A percentile compares a stretch with the other conserved stretches of the same genome.
Evolutionary conservation across 2,113 vertebrate species (phyloP).

Genomic region (Oplegnathus fasciatus): DNA sequence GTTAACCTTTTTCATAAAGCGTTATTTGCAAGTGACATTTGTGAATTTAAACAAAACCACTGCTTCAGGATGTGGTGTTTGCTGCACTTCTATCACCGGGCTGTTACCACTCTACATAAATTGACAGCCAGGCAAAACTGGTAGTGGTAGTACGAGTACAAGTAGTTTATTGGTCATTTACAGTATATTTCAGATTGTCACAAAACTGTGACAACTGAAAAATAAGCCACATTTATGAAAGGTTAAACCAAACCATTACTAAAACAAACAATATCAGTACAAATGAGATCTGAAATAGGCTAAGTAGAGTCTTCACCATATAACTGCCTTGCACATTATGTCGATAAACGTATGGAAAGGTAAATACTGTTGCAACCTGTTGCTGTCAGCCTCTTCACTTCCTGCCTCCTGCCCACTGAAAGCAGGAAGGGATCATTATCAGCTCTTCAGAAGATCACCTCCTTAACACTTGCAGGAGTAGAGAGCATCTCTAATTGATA

Average conservation of each 20-base stretch:
- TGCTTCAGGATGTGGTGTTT: background rate
- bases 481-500: conserved; percentile 69
- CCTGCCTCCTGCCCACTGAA: background rate
- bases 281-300: background rate
- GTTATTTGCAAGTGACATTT: background rate
- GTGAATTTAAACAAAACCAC: background rate
- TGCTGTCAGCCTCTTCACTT: background rate
- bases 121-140: background rate
- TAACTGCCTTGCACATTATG: background rate
- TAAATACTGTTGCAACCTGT: background rate
- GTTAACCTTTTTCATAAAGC: background rate
- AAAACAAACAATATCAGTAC: background rate
- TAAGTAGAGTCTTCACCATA: background rate
- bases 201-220: background rate
- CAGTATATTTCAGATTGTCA: background rate
- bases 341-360: background rate
- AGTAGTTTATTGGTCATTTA: background rate
- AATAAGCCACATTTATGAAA: background rate
- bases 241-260: background rate
- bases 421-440: conserved; percentile 25
- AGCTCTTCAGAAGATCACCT: conserved; percentile 27
- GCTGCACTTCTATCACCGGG: too few species aligned
- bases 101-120: too few species aligned
- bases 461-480: conserved; percentile 9
- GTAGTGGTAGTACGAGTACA: background rate